phyloP scores from a whole-genome alignment of 2,797 vertebrate species.

The Zenarchopterus dispar region DNA sequence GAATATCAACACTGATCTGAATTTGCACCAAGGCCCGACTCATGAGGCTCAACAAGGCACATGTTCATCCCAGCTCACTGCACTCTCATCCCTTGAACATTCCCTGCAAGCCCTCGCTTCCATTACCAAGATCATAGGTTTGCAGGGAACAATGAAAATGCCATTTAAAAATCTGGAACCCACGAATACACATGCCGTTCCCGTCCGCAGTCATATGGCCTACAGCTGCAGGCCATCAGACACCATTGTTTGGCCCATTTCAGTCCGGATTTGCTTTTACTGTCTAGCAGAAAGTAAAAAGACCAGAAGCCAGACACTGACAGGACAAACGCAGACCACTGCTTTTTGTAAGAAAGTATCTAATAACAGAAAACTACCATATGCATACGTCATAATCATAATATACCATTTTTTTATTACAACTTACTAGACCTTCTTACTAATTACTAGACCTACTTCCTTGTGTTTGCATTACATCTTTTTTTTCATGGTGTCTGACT shows the following conservation, averaged over 20 bases:
- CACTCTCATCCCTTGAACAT: conserved; percentile 29
- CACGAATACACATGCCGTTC: conserved; percentile 59
- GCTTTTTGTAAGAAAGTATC: conserved; percentile 2
- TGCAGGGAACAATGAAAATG: conserved; percentile 53
- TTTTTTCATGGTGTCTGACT: not conserved
- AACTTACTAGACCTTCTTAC: no score
- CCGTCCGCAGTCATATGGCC: conserved; percentile 47
- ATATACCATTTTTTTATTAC: not conserved
- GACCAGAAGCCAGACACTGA: conserved; percentile 5
- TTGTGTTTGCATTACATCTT: no score
- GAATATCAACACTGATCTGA: not conserved
- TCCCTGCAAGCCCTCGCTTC: conserved; percentile 34
- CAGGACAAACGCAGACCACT: conserved; percentile 1
- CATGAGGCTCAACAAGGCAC: not conserved
- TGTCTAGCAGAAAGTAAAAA: conserved; percentile 28
- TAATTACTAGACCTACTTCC: no score
- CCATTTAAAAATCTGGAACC: conserved; percentile 61
- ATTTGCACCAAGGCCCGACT: not conserved
- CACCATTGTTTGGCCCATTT: conserved; percentile 37
- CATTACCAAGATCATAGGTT: conserved; percentile 46
- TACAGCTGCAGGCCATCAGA: conserved; percentile 66
- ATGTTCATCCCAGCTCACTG: conserved; percentile 42
- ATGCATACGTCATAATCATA: not conserved
- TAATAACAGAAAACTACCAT: not conserved
- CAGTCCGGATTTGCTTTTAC: conserved; percentile 35